Conservation (phyloP, 2,797 vertebrate genomes). For the Euphonia xanthogaster region DNA sequence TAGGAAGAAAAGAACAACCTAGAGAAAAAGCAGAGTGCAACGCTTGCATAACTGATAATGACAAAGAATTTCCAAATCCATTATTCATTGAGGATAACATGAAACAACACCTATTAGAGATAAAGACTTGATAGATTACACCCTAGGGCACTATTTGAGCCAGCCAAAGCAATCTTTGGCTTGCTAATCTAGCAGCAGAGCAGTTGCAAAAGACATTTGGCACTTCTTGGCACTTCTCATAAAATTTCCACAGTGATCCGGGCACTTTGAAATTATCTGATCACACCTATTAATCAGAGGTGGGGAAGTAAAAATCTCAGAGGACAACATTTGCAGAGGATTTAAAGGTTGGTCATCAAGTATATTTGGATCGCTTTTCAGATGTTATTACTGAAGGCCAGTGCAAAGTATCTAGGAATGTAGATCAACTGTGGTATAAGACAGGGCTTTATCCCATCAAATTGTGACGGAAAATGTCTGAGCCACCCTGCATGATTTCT, state of each 20-base stretch:
- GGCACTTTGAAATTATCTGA: neutral
- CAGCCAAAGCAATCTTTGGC: neutral
- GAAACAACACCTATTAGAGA: neutral
- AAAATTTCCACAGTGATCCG: neutral
- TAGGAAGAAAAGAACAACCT: neutral
- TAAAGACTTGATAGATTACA: neutral
- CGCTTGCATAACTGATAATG: neutral
- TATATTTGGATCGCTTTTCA: neutral
- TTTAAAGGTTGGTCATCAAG: neutral
- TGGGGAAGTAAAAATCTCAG: neutral
- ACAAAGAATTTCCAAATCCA: neutral
- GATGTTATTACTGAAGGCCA: neutral
- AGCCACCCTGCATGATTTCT: neutral
- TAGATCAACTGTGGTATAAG: neutral
- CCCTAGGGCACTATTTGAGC: neutral
- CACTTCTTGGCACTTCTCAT: neutral
- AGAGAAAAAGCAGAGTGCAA: neutral
- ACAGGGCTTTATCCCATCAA: neutral
- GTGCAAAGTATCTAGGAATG: neutral
- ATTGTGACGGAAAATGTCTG: neutral
- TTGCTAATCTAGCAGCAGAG: neutral
- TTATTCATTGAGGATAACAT: neutral
- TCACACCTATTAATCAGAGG: neutral
- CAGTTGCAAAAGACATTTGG: neutral
- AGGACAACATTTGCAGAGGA: neutral